Evolutionary conservation across 2,113 vertebrate species (phyloP).

Genomic region (Argyrosomus japonicus): DNA sequence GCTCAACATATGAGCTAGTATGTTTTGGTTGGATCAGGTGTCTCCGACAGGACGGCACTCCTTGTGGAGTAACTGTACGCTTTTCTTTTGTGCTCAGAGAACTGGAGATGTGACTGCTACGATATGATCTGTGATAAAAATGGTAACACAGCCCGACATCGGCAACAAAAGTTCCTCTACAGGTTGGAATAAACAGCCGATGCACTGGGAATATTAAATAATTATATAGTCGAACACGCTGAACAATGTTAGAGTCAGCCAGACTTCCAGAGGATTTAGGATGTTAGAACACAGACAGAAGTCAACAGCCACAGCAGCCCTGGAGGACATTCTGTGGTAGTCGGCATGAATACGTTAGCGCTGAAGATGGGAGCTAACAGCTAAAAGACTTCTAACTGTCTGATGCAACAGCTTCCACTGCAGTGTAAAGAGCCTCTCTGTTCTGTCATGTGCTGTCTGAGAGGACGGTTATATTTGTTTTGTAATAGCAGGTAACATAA

Average conservation of each 20-base stretch:
- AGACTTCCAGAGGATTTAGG: constrained; percentile 6
- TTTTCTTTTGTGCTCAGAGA: constrained; percentile 44
- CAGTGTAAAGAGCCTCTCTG: constrained; percentile 27
- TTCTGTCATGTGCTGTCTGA: not conserved
- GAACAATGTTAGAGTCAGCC: not conserved
- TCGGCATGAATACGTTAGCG: constrained; percentile 22
- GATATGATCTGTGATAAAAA: constrained; percentile 42
- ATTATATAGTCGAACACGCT: not conserved
- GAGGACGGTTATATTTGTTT: not conserved
- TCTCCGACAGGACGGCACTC: constrained; percentile 35
- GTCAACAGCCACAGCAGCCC: constrained; percentile 39
- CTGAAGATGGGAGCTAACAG: not conserved
- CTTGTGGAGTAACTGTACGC: constrained; percentile 46
- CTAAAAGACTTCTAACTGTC: constrained; percentile 15
- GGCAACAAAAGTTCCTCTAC: not conserved
- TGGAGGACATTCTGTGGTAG: constrained; percentile 40
- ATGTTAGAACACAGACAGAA: constrained; percentile 31
- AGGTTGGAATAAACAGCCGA: not conserved
- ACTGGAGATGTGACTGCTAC: constrained; percentile 47
- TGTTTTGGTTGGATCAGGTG: constrained; percentile 45
- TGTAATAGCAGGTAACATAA: not conserved
- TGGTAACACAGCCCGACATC: not conserved
- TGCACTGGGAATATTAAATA: not conserved
- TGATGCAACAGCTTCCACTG: constrained; percentile 54
- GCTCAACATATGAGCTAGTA: constrained; percentile 41